Evolutionary conservation across 2,797 vertebrate species (phyloP).

Genomic region (Aeoliscus strigatus): DNA sequence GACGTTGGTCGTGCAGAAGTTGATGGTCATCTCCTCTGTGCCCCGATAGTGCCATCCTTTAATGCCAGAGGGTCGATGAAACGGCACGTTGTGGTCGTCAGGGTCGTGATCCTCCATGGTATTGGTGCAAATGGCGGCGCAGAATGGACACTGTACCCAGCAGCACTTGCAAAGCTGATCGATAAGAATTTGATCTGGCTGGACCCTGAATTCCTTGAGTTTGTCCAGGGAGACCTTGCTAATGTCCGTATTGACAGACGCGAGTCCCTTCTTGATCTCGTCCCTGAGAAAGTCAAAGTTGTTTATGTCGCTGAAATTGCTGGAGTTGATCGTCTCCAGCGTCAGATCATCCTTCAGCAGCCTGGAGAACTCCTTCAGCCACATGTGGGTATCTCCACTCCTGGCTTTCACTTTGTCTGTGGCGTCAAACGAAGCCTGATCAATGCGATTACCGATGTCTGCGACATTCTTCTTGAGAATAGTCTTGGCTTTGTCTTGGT

Average conservation of each 20-base stretch:
- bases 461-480: slow-evolving; percentile 42
- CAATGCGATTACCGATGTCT: slow-evolving; percentile 15
- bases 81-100: slow-evolving; percentile 45
- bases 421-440: slow-evolving; percentile 39
- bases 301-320: slow-evolving; percentile 36
- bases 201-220: slow-evolving; percentile 23
- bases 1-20: slow-evolving; percentile 51
- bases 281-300: slow-evolving; percentile 33
- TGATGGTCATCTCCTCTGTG: neutral
- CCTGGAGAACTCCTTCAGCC: slow-evolving; percentile 62
- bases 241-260: slow-evolving; percentile 2
- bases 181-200: slow-evolving; percentile 53
- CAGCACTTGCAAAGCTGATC: slow-evolving; percentile 60
- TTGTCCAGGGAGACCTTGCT: slow-evolving; percentile 7
- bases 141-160: slow-evolving; percentile 65
- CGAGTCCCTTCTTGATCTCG: slow-evolving; percentile 12
- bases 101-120: slow-evolving; percentile 38
- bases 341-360: slow-evolving; percentile 31
- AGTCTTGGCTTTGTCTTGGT: slow-evolving; percentile 6
- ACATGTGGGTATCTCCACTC: slow-evolving; percentile 31
- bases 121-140: slow-evolving; percentile 51
- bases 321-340: slow-evolving; percentile 30
- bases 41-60: neutral
- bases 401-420: slow-evolving; percentile 33
- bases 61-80: slow-evolving; percentile 31